Evolutionary conservation across 2,797 vertebrate species (phyloP).

Genomic region (Sternarchorhynchus goeldii): DNA sequence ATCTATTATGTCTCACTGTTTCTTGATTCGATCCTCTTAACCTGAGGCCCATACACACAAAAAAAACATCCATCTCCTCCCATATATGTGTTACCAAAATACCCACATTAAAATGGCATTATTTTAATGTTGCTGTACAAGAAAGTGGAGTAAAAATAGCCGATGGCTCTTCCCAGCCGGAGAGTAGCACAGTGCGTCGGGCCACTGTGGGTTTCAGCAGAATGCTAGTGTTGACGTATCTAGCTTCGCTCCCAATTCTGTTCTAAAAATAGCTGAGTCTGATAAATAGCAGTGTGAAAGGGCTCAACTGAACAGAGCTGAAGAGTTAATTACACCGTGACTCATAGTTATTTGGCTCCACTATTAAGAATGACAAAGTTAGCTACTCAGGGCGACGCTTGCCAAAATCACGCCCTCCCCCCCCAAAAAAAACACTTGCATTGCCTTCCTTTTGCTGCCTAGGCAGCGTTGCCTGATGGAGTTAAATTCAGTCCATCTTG

Average conservation of each 20-base stretch:
- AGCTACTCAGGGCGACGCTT: constrained; percentile 21
- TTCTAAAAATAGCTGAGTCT: constrained; percentile 43
- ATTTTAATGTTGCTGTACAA: too few species aligned
- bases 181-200: neutral
- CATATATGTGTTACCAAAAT: too few species aligned
- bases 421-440: neutral
- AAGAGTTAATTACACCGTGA: constrained; percentile 53
- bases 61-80: neutral
- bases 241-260: constrained; percentile 20
- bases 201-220: constrained; percentile 12
- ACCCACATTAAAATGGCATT: too few species aligned
- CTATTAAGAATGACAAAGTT: constrained; percentile 45
- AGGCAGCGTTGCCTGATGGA: neutral
- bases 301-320: constrained; percentile 25
- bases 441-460: constrained; percentile 29
- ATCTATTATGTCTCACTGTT: constrained; percentile 3
- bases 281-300: constrained; percentile 38
- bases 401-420: constrained; percentile 1
- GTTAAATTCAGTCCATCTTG: constrained; percentile 26
- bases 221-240: constrained; percentile 28
- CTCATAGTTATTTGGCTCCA: constrained; percentile 36
- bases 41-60: neutral
- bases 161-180: neutral
- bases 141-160: neutral
- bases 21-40: constrained; percentile 8